These are phyloP conservation scores for Eptesicus fuscus DNA, from an alignment of 2,113 vertebrate species.

Conservation along the genomic window DNA sequence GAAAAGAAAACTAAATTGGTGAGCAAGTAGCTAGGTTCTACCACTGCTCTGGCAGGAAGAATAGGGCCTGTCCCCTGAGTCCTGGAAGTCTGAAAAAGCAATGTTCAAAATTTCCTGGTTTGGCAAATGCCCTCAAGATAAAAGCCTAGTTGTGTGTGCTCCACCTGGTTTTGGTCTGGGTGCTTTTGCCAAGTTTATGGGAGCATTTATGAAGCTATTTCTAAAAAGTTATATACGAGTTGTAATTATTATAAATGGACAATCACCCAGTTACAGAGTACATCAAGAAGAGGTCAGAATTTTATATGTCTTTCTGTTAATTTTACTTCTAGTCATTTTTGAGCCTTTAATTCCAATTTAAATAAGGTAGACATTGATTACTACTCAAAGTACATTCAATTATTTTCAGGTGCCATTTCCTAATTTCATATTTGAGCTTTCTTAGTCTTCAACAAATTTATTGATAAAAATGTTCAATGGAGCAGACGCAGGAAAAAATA, in stretches of 20 bases:
- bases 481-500: neutral
- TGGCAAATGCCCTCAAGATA: neutral
- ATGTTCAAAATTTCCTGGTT: neutral
- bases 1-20: neutral
- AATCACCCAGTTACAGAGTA: neutral
- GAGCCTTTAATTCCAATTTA: neutral
- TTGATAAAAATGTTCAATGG: neutral
- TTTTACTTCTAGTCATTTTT: neutral
- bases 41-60: neutral
- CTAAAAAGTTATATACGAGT: neutral
- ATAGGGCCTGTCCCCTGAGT: neutral
- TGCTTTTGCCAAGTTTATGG: neutral
- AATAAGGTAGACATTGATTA: neutral
- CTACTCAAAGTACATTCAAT: neutral
- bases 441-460: neutral
- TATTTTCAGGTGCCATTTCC: neutral
- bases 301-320: slow-evolving; percentile 5
- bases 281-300: neutral
- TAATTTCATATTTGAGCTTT: neutral
- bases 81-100: neutral
- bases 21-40: neutral
- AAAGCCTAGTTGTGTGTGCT: neutral
- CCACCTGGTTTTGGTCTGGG: neutral
- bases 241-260: neutral
- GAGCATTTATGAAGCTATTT: neutral